Percentiles rank a stretch among this genome's conserved stretches.
phyloP scores from a whole-genome alignment of 1,140 invertebrate species.

The Onthophagus taurus region DNA sequence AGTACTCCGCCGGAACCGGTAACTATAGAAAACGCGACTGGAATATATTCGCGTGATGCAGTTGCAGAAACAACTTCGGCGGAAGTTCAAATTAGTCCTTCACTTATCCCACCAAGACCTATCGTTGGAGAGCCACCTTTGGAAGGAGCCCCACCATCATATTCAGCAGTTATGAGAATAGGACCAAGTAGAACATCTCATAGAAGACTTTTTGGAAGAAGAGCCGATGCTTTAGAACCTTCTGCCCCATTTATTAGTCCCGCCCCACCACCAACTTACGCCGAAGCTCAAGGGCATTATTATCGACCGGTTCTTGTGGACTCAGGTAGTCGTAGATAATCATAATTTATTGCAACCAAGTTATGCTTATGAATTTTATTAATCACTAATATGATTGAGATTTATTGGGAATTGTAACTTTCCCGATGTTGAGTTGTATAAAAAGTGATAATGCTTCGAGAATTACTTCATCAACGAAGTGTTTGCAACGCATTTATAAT shows the following conservation, averaged over 20 bases:
- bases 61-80: not conserved
- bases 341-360: not conserved
- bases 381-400: too few relatives aligned
- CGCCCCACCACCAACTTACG: conserved; percentile 9
- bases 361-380: too few relatives aligned
- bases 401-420: too few relatives aligned
- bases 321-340: not conserved
- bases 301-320: conserved; percentile 9
- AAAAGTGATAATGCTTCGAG: too few relatives aligned
- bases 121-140: conserved; percentile 8
- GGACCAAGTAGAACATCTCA: not conserved
- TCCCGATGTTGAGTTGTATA: too few relatives aligned
- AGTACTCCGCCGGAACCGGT: too few relatives aligned
- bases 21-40: not conserved
- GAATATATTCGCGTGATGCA: not conserved
- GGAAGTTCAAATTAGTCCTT: conserved; percentile 9
- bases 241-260: conserved; percentile 14
- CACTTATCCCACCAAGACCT: conserved; percentile 5
- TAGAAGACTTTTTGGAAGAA: conserved; percentile 5
- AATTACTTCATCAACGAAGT: too few relatives aligned
- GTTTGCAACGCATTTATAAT: too few relatives aligned
- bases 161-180: conserved; percentile 13
- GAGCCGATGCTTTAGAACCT: conserved; percentile 8
- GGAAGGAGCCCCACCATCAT: conserved; percentile 12
- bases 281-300: conserved; percentile 8